These are phyloP conservation scores for Drosophila gaucha DNA, from an alignment of 2,888 invertebrate species.

Conservation along the genomic window DNA sequence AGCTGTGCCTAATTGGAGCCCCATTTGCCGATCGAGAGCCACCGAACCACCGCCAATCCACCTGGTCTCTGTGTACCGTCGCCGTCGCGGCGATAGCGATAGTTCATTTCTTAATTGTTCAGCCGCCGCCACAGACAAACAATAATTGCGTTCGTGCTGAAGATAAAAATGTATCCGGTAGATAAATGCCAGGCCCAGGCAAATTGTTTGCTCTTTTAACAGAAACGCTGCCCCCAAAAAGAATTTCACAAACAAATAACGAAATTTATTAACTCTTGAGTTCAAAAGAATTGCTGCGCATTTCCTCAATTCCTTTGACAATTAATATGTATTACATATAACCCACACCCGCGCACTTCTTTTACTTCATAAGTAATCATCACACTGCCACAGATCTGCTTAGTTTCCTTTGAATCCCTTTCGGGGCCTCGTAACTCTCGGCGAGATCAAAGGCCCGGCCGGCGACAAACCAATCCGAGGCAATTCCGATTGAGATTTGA, in stretches of 20 bases:
- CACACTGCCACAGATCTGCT: constrained; percentile 46
- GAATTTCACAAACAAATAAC: constrained; percentile 72
- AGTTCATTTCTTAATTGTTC: constrained; percentile 78
- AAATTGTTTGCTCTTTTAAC: constrained; percentile 60
- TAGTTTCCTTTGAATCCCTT: constrained; percentile 44
- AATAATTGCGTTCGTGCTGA: constrained; percentile 64
- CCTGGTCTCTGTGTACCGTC: constrained; percentile 44
- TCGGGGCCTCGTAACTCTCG: constrained; percentile 47
- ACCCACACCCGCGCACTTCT: constrained; percentile 31
- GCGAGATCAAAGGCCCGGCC: constrained; percentile 56
- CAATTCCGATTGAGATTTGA: constrained; percentile 6
- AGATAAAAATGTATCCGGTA: constrained; percentile 79
- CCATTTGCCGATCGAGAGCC: constrained; percentile 26
- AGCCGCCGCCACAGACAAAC: constrained; percentile 55
- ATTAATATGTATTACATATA: constrained; percentile 66
- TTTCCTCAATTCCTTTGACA: constrained; percentile 76
- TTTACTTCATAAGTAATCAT: constrained; percentile 58
- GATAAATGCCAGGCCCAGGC: constrained; percentile 59
- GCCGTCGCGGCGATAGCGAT: constrained; percentile 53
- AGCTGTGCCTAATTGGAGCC: constrained; percentile 60
- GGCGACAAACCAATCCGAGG: constrained; percentile 53
- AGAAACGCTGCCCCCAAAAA: constrained; percentile 10
- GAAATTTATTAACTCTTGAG: constrained; percentile 73
- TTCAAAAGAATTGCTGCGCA: constrained; percentile 74
- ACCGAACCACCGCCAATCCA: constrained; percentile 27